phyloP scores from a whole-genome alignment of 2,888 invertebrate genomes.

The Petrolisthes manimaculis region DNA sequence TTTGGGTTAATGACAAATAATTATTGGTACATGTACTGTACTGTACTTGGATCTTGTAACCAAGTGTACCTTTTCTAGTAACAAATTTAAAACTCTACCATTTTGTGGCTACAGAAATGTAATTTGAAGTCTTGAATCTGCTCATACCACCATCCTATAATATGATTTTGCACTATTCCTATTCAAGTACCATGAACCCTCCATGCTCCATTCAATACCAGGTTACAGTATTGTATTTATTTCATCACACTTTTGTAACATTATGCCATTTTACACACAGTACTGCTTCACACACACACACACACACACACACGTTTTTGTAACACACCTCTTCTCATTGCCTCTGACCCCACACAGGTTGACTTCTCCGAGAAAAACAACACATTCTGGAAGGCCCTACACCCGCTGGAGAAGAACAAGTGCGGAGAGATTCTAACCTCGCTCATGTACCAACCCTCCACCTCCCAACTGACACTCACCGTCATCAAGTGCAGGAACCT shows the following conservation, averaged over 20 bases:
- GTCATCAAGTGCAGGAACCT: slow-evolving; percentile 93
- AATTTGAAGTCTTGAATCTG: too few species aligned
- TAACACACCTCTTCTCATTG: background rate
- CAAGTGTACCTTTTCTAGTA: too few species aligned
- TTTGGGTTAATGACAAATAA: too few species aligned
- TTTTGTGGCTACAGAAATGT: too few species aligned
- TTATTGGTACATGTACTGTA: too few species aligned
- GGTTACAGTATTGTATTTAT: too few species aligned
- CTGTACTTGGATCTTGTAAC: too few species aligned
- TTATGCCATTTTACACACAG: background rate
- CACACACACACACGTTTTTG: background rate
- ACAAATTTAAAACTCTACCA: too few species aligned
- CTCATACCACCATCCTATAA: too few species aligned
- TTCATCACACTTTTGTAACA: background rate
- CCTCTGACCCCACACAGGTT: slow-evolving; percentile 75
- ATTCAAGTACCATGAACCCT: too few species aligned
- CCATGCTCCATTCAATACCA: too few species aligned
- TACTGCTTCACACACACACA: background rate
- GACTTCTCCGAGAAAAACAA: slow-evolving; percentile 88
- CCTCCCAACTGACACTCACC: slow-evolving; percentile 90
- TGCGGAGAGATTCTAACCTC: slow-evolving; percentile 92
- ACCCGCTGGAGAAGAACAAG: slow-evolving; percentile 92
- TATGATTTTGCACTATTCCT: too few species aligned
- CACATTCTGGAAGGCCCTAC: slow-evolving; percentile 93
- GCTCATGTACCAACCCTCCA: slow-evolving; percentile 94